Evolutionary conservation across 2,113 vertebrate genomes (phyloP), one percentile per base, ranked within the genome.

Genomic region (Mus pahari): DNA sequence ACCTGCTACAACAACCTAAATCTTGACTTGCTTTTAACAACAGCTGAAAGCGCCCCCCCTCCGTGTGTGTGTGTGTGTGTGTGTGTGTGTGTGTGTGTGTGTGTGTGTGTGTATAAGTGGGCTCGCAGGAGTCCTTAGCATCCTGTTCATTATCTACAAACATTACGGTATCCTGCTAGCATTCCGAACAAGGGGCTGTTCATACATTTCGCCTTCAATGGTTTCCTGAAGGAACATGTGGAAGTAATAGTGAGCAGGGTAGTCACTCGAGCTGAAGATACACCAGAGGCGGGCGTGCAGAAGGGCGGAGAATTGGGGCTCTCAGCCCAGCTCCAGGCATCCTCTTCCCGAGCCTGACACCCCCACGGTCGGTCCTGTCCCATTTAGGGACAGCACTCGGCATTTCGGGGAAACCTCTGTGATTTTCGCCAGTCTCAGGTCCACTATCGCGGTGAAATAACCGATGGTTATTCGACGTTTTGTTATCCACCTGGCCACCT

Each of bases 171-270:
- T 98, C 98, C 98, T 98, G 98, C 97, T 98, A 97, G 98, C 99
- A 99, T 99, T 98, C 98, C 98, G 98, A 99, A 99, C 99, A 99
- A 99, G 97, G 98, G 98, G 97, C 99, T 98, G 99, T 99, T 99
- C 99, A 98, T 98, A 98, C 98, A 97, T 98, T 83, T 98, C 93
- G 98, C 98, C 98, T 98, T 96, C 98, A 94, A 98, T 97, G 98
- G 94, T 99, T 98, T 98, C 98, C 99, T 98, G 98, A 86, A 98
- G 98, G 97, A 98, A 99, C 99, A 99, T 99, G 99, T 99, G 99
- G 99, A 99, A 99, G 99, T 98, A 99, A 99, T 99, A 99, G 99
- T 97, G 84, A 92, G 98, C 97, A 97, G 94, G 64, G 97, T 97
- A 86, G 96, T 98, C 98, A 95, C 96, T 97, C 97, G 89, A 98